phyloP scores from a whole-genome alignment of 2,113 vertebrate genomes.

The Cariama cristata region DNA sequence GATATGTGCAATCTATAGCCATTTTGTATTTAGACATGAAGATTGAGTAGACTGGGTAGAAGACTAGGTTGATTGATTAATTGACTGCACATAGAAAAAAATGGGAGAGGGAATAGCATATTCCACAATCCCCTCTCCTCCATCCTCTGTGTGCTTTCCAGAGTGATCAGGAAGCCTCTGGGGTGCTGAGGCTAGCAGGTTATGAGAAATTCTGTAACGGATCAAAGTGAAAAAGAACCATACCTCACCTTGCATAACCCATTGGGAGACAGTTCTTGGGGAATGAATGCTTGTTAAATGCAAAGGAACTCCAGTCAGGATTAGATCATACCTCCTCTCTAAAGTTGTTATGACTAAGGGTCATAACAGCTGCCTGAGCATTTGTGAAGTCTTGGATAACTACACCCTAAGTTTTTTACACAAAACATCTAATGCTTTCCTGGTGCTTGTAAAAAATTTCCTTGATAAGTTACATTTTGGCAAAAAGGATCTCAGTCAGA shows the following conservation, averaged over 20 bases:
- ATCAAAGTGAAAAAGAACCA: not conserved
- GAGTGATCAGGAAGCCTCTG: not conserved
- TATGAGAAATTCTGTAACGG: not conserved
- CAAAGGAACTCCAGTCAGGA: not conserved
- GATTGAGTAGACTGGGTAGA: not conserved
- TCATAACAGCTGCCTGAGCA: not conserved
- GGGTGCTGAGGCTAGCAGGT: not conserved
- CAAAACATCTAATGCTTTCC: not conserved
- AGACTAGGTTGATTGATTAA: not conserved
- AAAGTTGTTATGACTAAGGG: not conserved
- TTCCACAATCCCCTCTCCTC: not conserved
- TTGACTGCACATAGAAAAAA: not conserved
- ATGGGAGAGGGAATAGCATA: not conserved
- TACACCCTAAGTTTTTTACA: not conserved
- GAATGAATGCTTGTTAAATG: not conserved
- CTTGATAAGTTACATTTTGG: not conserved
- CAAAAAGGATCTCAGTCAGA: not conserved
- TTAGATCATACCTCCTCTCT: not conserved
- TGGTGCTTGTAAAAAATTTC: not conserved
- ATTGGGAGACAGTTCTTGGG: not conserved
- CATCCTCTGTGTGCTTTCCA: not conserved
- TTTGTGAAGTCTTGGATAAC: not conserved
- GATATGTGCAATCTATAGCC: fast-evolving
- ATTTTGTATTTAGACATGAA: not conserved
- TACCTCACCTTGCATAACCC: not conserved